A percentile compares a stretch with the other conserved stretches of the same genome.
Evolutionary conservation across 2,113 vertebrate species (phyloP).

Genomic region (Megaceryle maxima): DNA sequence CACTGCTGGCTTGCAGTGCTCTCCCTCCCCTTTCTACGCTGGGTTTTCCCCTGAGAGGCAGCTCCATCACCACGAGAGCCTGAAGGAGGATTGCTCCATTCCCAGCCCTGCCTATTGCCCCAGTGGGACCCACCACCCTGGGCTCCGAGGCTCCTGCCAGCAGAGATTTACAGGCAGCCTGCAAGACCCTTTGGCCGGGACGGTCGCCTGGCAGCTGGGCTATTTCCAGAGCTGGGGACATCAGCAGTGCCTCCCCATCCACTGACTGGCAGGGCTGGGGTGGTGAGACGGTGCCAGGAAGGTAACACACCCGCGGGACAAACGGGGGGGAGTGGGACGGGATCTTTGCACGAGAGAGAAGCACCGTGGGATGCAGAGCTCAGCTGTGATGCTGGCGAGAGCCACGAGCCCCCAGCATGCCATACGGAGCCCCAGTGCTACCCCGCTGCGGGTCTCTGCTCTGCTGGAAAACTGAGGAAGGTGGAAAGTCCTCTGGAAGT

Average conservation of each 20-base stretch:
- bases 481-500: neutral
- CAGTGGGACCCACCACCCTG: constrained; percentile 9
- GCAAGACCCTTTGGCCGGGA: neutral
- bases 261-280: neutral
- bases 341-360: neutral
- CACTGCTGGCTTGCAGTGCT: neutral
- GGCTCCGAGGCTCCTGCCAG: neutral
- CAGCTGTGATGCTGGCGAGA: neutral
- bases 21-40: neutral
- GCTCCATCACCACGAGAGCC: constrained; percentile 19
- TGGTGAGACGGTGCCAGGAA: neutral
- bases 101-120: neutral
- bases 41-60: neutral
- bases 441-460: accelerated
- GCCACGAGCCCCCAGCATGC: accelerated
- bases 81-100: neutral
- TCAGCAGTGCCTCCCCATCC: constrained; percentile 67
- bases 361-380: neutral
- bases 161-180: constrained; percentile 26
- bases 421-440: accelerated
- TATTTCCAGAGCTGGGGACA: constrained; percentile 63
- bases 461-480: neutral
- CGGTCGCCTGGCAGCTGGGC: constrained; percentile 67
- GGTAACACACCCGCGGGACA: neutral
- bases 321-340: neutral